A percentile compares a stretch with the other conserved stretches of the same genome.
Conservation (phyloP, 2,888 invertebrate genomes). For the Yponomeuta evonymella region DNA sequence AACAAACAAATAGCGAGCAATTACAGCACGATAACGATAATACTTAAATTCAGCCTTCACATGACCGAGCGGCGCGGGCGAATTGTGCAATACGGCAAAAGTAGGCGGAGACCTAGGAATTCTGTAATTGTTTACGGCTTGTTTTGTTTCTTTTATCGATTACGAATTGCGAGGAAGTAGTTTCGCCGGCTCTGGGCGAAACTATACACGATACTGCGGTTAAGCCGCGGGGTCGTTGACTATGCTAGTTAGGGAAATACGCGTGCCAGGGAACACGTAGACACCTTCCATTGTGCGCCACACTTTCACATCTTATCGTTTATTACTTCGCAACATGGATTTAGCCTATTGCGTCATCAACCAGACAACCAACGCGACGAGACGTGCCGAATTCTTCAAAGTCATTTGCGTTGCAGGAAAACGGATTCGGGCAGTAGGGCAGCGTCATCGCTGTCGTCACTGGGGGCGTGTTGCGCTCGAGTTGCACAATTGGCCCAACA, state of each 20-base stretch:
- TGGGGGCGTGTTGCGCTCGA: constrained; percentile 29
- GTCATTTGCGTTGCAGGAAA: neutral
- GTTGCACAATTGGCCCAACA: constrained; percentile 32
- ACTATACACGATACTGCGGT: neutral
- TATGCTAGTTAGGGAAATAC: constrained; percentile 2
- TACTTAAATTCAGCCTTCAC: neutral
- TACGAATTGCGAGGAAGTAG: neutral
- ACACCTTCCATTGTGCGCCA: neutral
- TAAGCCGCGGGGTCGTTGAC: constrained; percentile 6
- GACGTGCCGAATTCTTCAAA: neutral
- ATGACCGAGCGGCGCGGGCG: neutral
- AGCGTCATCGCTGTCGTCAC: constrained; percentile 10
- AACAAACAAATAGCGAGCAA: constrained; percentile 4
- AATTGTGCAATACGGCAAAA: neutral
- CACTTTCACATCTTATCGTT: neutral
- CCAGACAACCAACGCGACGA: neutral
- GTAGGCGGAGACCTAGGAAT: neutral
- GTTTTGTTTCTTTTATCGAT: neutral
- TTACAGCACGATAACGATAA: neutral
- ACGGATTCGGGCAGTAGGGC: neutral
- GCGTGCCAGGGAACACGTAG: neutral
- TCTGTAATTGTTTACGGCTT: neutral
- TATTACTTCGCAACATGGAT: constrained; percentile 3
- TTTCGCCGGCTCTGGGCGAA: neutral
- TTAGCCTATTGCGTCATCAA: constrained; percentile 4